phyloP scores from a whole-genome alignment of 2,113 vertebrate genomes.

The Periophthalmus modestus region DNA sequence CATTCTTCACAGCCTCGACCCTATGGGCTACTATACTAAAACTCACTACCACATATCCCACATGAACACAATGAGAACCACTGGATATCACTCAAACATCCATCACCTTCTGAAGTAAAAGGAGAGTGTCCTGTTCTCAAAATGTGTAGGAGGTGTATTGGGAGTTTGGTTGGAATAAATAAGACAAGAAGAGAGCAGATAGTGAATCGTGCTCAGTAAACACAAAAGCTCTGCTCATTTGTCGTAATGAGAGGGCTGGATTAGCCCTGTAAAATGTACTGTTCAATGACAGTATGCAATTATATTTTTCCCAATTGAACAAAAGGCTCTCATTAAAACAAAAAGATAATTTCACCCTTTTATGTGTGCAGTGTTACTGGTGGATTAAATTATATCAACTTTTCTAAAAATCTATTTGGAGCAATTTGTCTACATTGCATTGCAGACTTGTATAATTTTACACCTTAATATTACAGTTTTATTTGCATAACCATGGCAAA shows the following conservation, averaged over 20 bases:
- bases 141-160: conserved; percentile 26
- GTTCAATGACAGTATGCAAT: neutral
- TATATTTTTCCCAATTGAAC: conserved; percentile 17
- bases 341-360: neutral
- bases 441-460: no score
- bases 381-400: neutral
- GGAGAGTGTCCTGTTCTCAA: conserved; percentile 12
- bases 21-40: conserved; percentile 66
- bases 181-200: conserved; percentile 7
- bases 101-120: conserved; percentile 21
- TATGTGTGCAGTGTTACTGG: neutral
- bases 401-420: neutral
- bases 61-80: conserved; percentile 70
- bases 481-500: no score
- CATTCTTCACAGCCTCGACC: conserved; percentile 55
- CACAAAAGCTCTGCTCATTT: conserved; percentile 12
- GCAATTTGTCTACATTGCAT: neutral
- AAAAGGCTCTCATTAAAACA: neutral
- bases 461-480: no score
- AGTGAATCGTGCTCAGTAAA: neutral
- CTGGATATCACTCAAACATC: conserved; percentile 55
- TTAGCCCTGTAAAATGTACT: neutral
- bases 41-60: conserved; percentile 63
- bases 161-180: conserved; percentile 20
- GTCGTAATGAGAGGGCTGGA: conserved; percentile 1